Conservation (phyloP, 2,888 invertebrate species). For the Agrilus mali region DNA sequence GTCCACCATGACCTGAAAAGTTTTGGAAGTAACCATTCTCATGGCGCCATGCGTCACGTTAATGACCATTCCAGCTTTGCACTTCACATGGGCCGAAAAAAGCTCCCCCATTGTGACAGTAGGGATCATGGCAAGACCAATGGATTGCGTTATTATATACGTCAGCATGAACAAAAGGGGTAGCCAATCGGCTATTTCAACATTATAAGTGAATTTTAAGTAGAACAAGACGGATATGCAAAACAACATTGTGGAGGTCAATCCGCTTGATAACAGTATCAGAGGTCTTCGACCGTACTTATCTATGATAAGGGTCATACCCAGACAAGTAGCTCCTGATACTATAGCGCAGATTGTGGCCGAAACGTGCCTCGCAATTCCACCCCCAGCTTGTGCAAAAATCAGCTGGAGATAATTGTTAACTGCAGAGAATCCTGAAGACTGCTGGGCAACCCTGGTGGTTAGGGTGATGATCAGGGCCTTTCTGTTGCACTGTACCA, state of each 20-base stretch:
- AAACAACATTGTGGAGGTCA: too few relatives aligned
- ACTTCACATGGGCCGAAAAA: slow-evolving; percentile 20
- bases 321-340: too few relatives aligned
- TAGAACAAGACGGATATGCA: too few relatives aligned
- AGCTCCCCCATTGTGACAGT: slow-evolving; percentile 20
- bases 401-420: slow-evolving; percentile 21
- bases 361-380: slow-evolving; percentile 11
- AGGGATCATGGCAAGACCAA: slow-evolving; percentile 17
- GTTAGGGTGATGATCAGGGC: slow-evolving; percentile 17
- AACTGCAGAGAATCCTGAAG: slow-evolving; percentile 20
- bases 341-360: too few relatives aligned
- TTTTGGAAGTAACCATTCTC: slow-evolving; percentile 18
- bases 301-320: too few relatives aligned
- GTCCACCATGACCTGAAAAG: slow-evolving; percentile 20
- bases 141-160: slow-evolving; percentile 15
- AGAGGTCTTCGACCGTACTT: too few relatives aligned
- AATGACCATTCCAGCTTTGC: slow-evolving; percentile 19
- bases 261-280: too few relatives aligned
- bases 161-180: slow-evolving; percentile 14
- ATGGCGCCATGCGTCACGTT: slow-evolving; percentile 17
- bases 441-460: slow-evolving; percentile 20
- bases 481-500: slow-evolving; percentile 18
- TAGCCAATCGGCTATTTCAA: slow-evolving; percentile 13
- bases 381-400: slow-evolving; percentile 24
- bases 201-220: slow-evolving; percentile 5